A percentile compares a stretch with the other conserved stretches of the same genome.
Conservation (phyloP, 2,113 vertebrate genomes). For the Thinocorus orbignyianus region DNA sequence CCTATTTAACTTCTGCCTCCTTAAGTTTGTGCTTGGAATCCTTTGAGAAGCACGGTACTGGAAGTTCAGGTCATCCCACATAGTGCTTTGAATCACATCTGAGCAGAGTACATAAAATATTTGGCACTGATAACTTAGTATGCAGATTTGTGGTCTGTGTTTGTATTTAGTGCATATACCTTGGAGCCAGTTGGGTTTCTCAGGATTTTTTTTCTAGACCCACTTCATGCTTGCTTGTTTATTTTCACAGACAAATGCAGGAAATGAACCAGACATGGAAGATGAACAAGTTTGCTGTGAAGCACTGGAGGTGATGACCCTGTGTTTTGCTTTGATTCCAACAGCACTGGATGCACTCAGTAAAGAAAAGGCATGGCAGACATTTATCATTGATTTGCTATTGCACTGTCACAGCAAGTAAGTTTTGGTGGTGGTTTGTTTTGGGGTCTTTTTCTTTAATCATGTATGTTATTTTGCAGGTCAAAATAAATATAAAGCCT, state of each 20-base stretch:
- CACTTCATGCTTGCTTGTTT: background rate
- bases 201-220: background rate
- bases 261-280: slow-evolving; percentile 92
- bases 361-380: slow-evolving; percentile 99
- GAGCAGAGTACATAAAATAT: background rate
- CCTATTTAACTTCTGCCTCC: background rate
- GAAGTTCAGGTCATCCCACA: background rate
- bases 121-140: background rate
- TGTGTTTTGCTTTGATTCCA: slow-evolving; percentile 97
- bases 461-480: background rate
- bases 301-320: slow-evolving; percentile 96
- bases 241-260: slow-evolving; percentile 89
- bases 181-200: background rate
- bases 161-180: background rate
- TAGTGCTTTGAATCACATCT: background rate
- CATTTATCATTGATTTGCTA: slow-evolving; percentile 96
- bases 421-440: slow-evolving; percentile 54
- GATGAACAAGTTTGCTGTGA: slow-evolving; percentile 99
- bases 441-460: background rate
- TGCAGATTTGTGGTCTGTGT: background rate
- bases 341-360: slow-evolving; percentile 96
- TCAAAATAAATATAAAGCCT: background rate
- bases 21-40: background rate
- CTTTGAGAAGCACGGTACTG: background rate
- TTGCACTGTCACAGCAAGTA: slow-evolving; percentile 99